These are phyloP conservation scores for Sanderia malayensis DNA, from an alignment of 30 jellyfish, hydroid and myxozoan genomes.

Conservation along the genomic window DNA sequence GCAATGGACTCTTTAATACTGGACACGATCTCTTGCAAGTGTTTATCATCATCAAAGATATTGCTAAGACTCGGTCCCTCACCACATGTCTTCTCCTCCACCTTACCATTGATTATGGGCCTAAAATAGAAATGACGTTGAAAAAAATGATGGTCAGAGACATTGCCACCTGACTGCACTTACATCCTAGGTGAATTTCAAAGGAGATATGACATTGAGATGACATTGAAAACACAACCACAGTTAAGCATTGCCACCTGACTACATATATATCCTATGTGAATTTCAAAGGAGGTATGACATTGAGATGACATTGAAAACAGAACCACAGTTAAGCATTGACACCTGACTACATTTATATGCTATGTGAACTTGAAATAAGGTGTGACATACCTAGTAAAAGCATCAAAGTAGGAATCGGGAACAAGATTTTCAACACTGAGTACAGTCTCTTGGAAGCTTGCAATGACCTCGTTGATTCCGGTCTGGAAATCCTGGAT, in stretches of 20 bases:
- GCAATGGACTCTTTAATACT: conserved; percentile 65
- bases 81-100: conserved; percentile 91
- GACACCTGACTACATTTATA: no score
- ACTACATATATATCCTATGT: no score
- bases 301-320: no score
- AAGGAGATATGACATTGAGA: no score
- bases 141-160: no score
- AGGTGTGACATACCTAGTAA: conserved; percentile 96
- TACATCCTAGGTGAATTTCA: no score
- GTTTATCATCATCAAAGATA: conserved; percentile 89
- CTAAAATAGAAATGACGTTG: conserved; percentile 16
- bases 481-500: conserved; percentile 79
- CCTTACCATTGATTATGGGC: conserved; percentile 92
- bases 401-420: conserved; percentile 88
- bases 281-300: no score
- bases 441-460: conserved; percentile 88
- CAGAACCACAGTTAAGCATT: no score
- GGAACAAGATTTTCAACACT: conserved; percentile 88
- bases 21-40: conserved; percentile 65
- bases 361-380: no score
- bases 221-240: no score
- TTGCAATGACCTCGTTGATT: conserved; percentile 65
- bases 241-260: no score
- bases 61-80: conserved; percentile 94
- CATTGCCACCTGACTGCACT: no score